These are phyloP conservation scores for Tachina grossa DNA, from an alignment of 2,888 invertebrate genomes.

Conservation along the genomic window DNA sequence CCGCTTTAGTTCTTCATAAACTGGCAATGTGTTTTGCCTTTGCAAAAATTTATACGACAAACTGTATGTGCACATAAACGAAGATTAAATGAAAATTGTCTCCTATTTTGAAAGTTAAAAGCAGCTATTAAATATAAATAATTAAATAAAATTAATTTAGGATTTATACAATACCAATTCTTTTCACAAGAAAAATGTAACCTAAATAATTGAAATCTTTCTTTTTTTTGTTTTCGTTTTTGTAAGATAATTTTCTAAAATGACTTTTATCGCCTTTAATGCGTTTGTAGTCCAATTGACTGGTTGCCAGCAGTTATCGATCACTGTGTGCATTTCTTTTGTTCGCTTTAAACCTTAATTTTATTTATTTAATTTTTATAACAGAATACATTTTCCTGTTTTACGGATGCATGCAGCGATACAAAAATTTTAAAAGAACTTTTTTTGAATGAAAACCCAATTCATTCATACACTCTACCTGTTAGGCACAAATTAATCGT, in stretches of 20 bases:
- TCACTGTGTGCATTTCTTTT: not conserved
- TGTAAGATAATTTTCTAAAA: not conserved
- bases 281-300: constrained; percentile 31
- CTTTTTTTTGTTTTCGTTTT: not conserved
- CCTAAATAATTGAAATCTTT: not conserved
- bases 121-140: not conserved
- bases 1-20: not conserved
- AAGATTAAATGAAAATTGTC: not conserved
- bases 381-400: constrained; percentile 15
- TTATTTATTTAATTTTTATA: not conserved
- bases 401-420: not conserved
- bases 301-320: not conserved
- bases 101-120: constrained; percentile 14
- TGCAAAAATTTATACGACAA: not conserved
- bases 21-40: not conserved
- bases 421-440: not conserved
- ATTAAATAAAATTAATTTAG: constrained; percentile 8
- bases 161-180: constrained; percentile 19
- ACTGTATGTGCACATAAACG: not conserved
- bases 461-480: constrained; percentile 58
- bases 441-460: constrained; percentile 41
- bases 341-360: not conserved
- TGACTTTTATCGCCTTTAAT: constrained; percentile 43
- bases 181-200: not conserved
- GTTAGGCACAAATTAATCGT: constrained; percentile 32